Conservation (phyloP, 92 coral and sea anemone genomes). For the Virgularia gustaviana region DNA sequence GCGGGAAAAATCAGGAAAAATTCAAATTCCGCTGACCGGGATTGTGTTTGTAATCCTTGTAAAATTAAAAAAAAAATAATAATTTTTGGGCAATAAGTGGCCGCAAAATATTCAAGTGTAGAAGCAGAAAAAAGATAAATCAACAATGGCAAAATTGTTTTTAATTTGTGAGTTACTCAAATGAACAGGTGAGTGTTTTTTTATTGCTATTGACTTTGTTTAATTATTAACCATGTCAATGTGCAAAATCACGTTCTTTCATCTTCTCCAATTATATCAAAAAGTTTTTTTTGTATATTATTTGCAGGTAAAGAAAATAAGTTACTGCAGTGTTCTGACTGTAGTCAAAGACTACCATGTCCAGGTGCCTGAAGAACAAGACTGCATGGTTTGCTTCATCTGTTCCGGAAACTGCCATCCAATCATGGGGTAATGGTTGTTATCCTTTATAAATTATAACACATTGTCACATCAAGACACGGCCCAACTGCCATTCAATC, state of each 20-base stretch:
- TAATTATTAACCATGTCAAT: background rate
- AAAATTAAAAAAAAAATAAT: no score
- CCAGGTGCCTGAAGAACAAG: background rate
- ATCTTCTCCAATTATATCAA: no score
- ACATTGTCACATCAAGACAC: no score
- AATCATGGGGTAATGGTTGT: constrained; percentile 3
- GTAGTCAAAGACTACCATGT: background rate
- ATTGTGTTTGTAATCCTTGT: background rate
- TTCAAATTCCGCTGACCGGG: background rate
- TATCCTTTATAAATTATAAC: background rate
- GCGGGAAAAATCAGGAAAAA: background rate
- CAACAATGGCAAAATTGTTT: background rate
- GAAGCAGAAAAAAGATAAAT: no score
- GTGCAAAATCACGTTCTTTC: no score
- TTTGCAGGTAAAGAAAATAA: no score
- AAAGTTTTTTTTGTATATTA: no score
- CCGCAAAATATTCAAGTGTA: no score
- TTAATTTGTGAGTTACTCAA: background rate
- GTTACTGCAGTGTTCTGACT: no score
- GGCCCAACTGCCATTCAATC: no score
- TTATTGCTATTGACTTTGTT: background rate
- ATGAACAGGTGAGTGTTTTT: background rate
- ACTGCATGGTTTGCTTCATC: constrained; percentile 24
- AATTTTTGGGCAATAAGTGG: no score
- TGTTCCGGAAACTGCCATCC: background rate